phyloP scores from a whole-genome alignment of 2,113 vertebrate genomes.

The Rhinolophus sinicus region DNA sequence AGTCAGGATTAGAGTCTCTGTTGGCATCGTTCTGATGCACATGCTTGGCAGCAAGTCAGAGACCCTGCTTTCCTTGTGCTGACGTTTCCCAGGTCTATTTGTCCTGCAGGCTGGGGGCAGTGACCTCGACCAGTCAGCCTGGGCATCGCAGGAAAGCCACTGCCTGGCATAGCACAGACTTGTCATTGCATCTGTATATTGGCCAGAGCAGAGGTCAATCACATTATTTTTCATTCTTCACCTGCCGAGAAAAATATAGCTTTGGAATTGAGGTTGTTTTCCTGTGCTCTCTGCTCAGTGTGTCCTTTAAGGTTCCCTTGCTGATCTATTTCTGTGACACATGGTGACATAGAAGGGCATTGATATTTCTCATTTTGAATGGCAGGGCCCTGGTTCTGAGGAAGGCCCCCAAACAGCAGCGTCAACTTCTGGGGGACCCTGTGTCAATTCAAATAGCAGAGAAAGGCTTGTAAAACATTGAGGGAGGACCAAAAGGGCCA shows the following conservation, averaged over 20 bases:
- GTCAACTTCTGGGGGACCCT: not conserved
- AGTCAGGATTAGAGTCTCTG: not conserved
- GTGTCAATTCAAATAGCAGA: not conserved
- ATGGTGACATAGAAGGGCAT: not conserved
- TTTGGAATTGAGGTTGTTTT: conserved; percentile 38
- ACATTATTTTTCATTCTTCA: conserved; percentile 26
- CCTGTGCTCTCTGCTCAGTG: not conserved
- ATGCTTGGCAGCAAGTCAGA: not conserved
- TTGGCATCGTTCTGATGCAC: not conserved
- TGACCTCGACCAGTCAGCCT: rapidly evolving
- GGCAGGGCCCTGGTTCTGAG: not conserved
- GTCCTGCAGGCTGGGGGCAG: not conserved
- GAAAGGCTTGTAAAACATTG: not conserved
- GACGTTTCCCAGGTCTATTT: not conserved
- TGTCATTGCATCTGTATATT: not conserved
- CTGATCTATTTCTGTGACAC: not conserved
- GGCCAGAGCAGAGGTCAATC: conserved; percentile 10
- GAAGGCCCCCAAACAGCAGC: not conserved
- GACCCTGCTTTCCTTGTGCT: not conserved
- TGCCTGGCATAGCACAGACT: not conserved
- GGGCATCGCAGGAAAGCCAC: not conserved
- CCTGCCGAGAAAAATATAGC: conserved; percentile 59
- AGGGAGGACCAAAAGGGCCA: not conserved
- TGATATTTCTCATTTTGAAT: not conserved
- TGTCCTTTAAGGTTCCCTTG: conserved; percentile 5